Evolutionary conservation across 2,888 invertebrate species (phyloP).

Genomic region (Acrobasis suavella): DNA sequence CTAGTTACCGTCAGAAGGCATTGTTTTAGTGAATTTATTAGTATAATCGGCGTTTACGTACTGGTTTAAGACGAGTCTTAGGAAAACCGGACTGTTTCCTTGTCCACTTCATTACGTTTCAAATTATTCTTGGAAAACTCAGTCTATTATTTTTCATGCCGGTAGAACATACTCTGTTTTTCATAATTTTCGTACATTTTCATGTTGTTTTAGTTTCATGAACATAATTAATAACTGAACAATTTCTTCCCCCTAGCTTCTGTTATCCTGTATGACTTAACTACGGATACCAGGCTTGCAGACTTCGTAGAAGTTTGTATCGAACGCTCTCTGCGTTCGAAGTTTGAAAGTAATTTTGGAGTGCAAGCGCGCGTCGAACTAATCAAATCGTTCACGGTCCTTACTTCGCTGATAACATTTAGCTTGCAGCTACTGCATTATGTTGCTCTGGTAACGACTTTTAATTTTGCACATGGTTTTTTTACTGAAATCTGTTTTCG

Average conservation of each 20-base stretch:
- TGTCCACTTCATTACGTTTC: slow-evolving; percentile 12
- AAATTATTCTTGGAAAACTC: slow-evolving; percentile 11
- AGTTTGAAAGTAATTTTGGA: slow-evolving; percentile 79
- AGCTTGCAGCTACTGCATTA: slow-evolving; percentile 35
- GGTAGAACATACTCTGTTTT: not conserved
- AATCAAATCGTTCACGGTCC: slow-evolving; percentile 80
- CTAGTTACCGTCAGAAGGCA: slow-evolving; percentile 62
- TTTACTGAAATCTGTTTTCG: not conserved
- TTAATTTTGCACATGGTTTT: slow-evolving; percentile 29
- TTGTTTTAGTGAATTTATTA: slow-evolving; percentile 75
- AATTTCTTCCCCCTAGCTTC: slow-evolving; percentile 20
- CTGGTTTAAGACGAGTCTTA: slow-evolving; percentile 34
- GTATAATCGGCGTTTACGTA: slow-evolving; percentile 54
- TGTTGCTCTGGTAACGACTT: slow-evolving; percentile 60
- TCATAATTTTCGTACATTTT: not conserved
- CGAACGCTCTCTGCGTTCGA: slow-evolving; percentile 44
- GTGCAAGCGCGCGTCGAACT: slow-evolving; percentile 77
- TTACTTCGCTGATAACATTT: slow-evolving; percentile 69
- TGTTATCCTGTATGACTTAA: slow-evolving; percentile 28
- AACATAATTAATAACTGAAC: slow-evolving; percentile 19
- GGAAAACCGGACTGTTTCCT: slow-evolving; percentile 39
- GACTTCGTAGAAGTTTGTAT: slow-evolving; percentile 56
- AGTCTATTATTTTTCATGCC: not conserved
- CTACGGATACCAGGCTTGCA: slow-evolving; percentile 53
- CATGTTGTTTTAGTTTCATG: too few relatives aligned